Evolutionary conservation across 2,888 invertebrate genomes (phyloP), one percentile per base, ranked within the genome.

Genomic region (Phorcus lineatus): DNA sequence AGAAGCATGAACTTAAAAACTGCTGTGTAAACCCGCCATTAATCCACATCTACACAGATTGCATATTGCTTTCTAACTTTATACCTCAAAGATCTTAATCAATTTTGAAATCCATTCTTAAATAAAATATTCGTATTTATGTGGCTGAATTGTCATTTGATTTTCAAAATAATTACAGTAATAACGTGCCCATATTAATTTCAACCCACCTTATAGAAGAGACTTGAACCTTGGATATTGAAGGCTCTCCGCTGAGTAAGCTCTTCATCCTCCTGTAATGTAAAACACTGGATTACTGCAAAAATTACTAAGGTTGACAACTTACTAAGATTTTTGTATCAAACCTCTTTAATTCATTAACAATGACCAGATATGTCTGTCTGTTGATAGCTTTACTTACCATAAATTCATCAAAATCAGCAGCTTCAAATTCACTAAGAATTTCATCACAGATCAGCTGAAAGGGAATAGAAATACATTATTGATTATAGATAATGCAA

Each of bases 371-470:
- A 36, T 4, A 36, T 70, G 36, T 24, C 53, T 28, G 40, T 40
- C 17, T 7, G 67, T 24, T 47, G 4, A 78, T 66, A 22, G n/a
- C 0, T 66, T 13, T 16, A 83, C 88, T 84, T 82, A 96, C 96
- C 96, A 96, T 53, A 55, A 80, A 96, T 94, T 97, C 97, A 88
- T 96, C 95, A 93, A 97, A 97, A 94, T 98, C 97, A 93, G 97
- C 97, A 17, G 97, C 96, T 94, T 97, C 97, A 93, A 97, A 95
- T 93, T 97, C 97, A 88, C 96, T 96, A 67, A 98, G 94, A 47
- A 97, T 96, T 93, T 97, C 97, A 92, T 97, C 97, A 78, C 97
- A 91, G 55, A 90, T 86, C 31, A 91, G 85, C 91, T 92, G 85
- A 74, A 89, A 88, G 19, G 81, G 28, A 81, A 11, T 79, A 81